These are phyloP conservation scores for Hypomecis atomaria DNA, from an alignment of 2,888 invertebrate species.

Conservation along the genomic window DNA sequence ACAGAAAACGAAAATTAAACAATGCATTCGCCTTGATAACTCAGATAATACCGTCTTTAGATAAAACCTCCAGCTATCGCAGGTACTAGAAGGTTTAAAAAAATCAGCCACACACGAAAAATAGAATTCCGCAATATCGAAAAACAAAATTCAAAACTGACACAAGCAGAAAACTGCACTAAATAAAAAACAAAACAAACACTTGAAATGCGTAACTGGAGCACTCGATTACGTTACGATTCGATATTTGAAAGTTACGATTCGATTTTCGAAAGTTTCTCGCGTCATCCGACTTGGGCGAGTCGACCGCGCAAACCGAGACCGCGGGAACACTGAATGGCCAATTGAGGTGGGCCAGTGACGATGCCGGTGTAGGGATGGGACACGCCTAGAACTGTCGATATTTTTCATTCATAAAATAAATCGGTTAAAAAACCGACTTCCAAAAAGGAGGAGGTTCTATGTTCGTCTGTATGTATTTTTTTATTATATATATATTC, in stretches of 20 bases:
- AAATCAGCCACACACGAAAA: too few species aligned
- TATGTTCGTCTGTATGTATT: too few species aligned
- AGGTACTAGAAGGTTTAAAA: too few species aligned
- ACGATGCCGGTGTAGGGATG: constrained; percentile 16
- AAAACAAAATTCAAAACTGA: background rate
- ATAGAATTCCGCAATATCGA: background rate
- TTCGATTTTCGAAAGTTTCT: constrained; percentile 30
- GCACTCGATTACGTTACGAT: constrained; percentile 8
- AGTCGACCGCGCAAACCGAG: constrained; percentile 8
- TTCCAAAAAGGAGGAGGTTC: too few species aligned
- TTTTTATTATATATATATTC: too few species aligned
- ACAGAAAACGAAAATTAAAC: background rate
- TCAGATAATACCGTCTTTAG: too few species aligned
- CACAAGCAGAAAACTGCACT: constrained; percentile 2
- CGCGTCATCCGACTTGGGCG: constrained; percentile 18
- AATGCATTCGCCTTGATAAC: background rate
- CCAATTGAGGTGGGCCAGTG: constrained; percentile 21
- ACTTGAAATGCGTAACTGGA: constrained; percentile 9
- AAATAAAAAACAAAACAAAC: constrained; percentile 3
- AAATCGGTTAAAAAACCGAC: too few species aligned
- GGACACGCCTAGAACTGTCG: constrained; percentile 12
- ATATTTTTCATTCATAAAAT: constrained; percentile 2
- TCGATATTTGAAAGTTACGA: background rate
- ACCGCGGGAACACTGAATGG: constrained; percentile 21
- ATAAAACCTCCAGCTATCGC: too few species aligned